A percentile compares a stretch with the other conserved stretches of the same genome.
Conservation (phyloP, 2,888 invertebrate genomes). For the Agonopterix alstromeriana region DNA sequence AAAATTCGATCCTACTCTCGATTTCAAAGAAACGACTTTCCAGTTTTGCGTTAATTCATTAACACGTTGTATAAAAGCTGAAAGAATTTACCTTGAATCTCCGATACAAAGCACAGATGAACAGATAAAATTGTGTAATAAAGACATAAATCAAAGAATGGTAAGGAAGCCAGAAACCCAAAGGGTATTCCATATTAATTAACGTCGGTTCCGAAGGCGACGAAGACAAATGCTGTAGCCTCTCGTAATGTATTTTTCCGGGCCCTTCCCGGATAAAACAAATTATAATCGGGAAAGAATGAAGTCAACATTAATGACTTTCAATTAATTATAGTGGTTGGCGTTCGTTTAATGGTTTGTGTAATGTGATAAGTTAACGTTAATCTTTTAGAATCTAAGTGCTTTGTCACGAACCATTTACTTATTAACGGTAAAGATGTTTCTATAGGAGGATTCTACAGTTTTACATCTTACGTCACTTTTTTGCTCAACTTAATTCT, state of each 20-base stretch:
- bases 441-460: no score
- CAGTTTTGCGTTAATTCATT: no score
- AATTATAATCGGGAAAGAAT: constrained; percentile 75
- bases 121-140: constrained; percentile 38
- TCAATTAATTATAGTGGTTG: constrained; percentile 56
- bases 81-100: neutral
- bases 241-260: constrained; percentile 70
- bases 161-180: constrained; percentile 51
- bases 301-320: constrained; percentile 68
- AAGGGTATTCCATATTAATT: constrained; percentile 75
- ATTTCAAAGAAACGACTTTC: no score
- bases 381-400: constrained; percentile 6
- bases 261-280: constrained; percentile 60
- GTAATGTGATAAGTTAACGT: constrained; percentile 18
- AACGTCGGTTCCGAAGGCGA: constrained; percentile 62
- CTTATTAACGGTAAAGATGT: no score
- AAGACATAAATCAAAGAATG: constrained; percentile 59
- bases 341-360: constrained; percentile 30
- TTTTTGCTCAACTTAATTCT: no score
- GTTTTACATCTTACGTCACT: no score
- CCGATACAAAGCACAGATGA: neutral
- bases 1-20: no score
- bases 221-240: constrained; percentile 69
- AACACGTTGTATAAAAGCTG: neutral
- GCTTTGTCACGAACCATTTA: neutral